A percentile compares a stretch with the other conserved stretches of the same genome.
phyloP scores from a whole-genome alignment of 2,797 vertebrate genomes.

The Mus caroli region DNA sequence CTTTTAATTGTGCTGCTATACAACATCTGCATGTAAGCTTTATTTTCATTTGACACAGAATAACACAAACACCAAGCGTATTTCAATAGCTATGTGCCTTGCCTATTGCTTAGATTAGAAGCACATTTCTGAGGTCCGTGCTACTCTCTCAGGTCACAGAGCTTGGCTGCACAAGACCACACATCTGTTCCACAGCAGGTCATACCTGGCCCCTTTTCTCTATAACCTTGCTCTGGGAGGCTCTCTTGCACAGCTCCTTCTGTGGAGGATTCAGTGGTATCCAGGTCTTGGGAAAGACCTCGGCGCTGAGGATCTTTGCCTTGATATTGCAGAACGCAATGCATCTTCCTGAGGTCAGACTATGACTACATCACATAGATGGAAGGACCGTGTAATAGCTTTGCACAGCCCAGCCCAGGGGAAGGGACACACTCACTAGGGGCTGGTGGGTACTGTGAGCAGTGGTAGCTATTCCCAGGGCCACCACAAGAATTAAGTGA shows the following conservation, averaged over 20 bases:
- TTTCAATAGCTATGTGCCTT: no score
- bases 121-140: background rate
- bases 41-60: background rate
- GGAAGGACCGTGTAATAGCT: rapidly evolving
- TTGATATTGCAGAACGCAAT: background rate
- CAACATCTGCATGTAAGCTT: background rate
- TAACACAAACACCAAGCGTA: background rate
- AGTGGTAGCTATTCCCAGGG: no score
- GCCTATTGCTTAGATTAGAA: background rate
- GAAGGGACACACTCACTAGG: background rate
- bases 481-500: background rate
- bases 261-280: rapidly evolving
- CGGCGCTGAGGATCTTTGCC: background rate
- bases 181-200: no score
- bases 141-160: background rate
- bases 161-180: background rate
- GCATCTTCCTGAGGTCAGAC: background rate
- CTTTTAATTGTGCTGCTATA: background rate
- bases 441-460: background rate
- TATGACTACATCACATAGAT: background rate
- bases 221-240: background rate
- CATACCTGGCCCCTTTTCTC: no score
- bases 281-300: no score
- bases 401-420: no score
- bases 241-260: background rate